phyloP scores from a whole-genome alignment of 2,113 vertebrate genomes.

The Candoia aspera region DNA sequence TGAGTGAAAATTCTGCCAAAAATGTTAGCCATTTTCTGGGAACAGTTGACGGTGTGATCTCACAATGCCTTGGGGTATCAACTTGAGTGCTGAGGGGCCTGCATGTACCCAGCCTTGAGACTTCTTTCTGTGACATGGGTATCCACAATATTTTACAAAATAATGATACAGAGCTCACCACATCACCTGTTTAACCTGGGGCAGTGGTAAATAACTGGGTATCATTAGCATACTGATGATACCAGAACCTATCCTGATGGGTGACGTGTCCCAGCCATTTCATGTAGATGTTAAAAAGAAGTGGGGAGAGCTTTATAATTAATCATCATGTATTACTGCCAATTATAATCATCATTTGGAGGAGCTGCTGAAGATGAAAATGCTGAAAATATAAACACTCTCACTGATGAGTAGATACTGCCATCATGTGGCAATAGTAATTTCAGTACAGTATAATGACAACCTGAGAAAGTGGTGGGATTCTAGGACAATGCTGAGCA shows the following conservation, averaged over 20 bases:
- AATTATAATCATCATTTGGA: background rate
- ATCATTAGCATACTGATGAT: background rate
- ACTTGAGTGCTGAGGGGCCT: background rate
- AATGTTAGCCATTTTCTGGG: background rate
- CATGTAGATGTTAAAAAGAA: background rate
- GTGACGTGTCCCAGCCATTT: background rate
- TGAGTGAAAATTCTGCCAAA: background rate
- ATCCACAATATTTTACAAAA: background rate
- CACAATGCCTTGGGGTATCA: background rate
- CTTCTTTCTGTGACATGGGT: background rate
- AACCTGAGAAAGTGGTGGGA: background rate
- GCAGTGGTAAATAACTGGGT: background rate
- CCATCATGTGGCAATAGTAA: background rate
- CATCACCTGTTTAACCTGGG: background rate
- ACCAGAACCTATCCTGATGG: background rate
- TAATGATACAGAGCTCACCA: background rate
- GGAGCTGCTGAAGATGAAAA: background rate
- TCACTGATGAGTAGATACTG: slow-evolving; percentile 2
- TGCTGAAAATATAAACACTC: background rate
- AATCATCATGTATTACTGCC: background rate
- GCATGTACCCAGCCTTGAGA: background rate
- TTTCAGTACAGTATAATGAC: background rate
- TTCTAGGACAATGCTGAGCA: background rate
- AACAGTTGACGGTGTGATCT: background rate
- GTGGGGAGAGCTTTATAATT: background rate